Conservation (phyloP, 2,113 vertebrate genomes). For the Aegithalos caudatus region DNA sequence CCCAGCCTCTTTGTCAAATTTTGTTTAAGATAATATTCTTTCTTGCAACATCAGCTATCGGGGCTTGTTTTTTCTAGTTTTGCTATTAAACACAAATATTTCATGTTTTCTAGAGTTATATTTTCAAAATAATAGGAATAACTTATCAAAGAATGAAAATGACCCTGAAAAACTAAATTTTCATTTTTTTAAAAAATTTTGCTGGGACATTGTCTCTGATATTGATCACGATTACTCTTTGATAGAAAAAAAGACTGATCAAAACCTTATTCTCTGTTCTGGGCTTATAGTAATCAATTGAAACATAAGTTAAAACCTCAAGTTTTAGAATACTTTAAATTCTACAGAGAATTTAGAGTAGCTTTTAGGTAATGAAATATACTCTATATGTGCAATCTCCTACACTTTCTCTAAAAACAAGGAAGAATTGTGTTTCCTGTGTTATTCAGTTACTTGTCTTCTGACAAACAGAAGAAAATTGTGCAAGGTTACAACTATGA, state of each 20-base stretch:
- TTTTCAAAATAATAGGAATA: neutral
- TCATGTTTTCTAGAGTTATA: neutral
- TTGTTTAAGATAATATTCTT: neutral
- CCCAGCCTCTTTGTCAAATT: neutral
- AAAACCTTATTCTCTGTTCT: neutral
- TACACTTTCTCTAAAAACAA: neutral
- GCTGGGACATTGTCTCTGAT: neutral
- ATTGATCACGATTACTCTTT: neutral
- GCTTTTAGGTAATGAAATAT: neutral
- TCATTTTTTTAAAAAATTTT: neutral
- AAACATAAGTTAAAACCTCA: neutral
- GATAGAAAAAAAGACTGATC: neutral
- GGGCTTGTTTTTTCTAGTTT: neutral
- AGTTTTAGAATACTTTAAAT: neutral
- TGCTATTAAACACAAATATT: neutral
- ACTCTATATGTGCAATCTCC: neutral
- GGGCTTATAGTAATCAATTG: neutral
- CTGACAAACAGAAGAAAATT: neutral
- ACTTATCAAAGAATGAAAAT: neutral
- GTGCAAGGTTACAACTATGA: neutral
- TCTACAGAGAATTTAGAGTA: neutral
- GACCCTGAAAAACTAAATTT: neutral
- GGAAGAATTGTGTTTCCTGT: neutral
- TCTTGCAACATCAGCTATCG: neutral
- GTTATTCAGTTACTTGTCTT: neutral